phyloP scores from a whole-genome alignment of 2,113 vertebrate species.

The Pterophyllum scalare region DNA sequence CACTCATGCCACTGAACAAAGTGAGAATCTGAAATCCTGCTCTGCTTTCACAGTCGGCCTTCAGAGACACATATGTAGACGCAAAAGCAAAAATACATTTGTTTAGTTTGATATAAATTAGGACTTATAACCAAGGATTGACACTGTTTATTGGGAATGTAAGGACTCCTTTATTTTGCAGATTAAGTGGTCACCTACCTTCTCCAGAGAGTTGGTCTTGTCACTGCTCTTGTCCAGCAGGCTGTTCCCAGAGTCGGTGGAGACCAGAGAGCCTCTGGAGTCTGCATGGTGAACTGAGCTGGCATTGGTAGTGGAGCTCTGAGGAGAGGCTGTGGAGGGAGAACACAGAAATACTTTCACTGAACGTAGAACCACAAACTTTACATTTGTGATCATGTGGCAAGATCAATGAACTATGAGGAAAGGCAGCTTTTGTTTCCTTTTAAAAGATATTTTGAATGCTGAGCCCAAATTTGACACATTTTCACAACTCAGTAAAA shows the following conservation, averaged over 20 bases:
- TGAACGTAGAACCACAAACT: background rate
- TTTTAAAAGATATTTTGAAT: background rate
- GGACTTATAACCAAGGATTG: too few relatives aligned
- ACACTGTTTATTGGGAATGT: too few relatives aligned
- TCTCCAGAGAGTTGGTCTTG: conserved; percentile 91
- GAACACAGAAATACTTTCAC: background rate
- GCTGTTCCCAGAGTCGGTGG: conserved; percentile 94
- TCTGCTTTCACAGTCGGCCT: too few relatives aligned
- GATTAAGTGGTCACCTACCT: conserved; percentile 81
- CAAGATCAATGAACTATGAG: background rate
- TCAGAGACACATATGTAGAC: too few relatives aligned
- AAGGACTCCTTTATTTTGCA: background rate
- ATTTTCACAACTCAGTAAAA: background rate
- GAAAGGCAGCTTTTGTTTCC: background rate
- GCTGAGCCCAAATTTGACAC: background rate
- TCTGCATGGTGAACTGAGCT: conserved; percentile 89
- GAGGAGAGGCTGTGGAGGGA: conserved; percentile 86
- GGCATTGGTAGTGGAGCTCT: conserved; percentile 90
- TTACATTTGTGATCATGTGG: background rate
- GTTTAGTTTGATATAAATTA: too few relatives aligned
- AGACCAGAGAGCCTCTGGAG: conserved; percentile 94
- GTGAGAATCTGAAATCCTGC: too few relatives aligned
- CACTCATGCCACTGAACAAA: too few relatives aligned
- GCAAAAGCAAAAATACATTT: too few relatives aligned
- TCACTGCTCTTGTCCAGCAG: conserved; percentile 90